A percentile compares a stretch with the other conserved stretches of the same genome.
These are phyloP conservation scores for Lipotes vexillifer DNA, from an alignment of 2,113 vertebrate genomes.

Conservation along the genomic window DNA sequence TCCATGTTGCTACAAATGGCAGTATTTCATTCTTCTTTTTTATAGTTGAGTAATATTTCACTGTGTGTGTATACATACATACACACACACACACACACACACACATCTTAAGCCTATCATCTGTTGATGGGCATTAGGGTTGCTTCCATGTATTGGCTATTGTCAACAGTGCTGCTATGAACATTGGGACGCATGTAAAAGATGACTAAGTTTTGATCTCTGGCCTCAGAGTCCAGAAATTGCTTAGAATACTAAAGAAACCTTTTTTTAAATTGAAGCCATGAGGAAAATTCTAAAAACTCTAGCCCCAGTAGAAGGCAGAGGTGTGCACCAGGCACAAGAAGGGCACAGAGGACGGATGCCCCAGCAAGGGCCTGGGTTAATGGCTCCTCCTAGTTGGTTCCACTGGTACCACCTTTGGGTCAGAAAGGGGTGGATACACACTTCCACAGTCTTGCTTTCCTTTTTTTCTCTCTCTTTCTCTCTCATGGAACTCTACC, in stretches of 20 bases:
- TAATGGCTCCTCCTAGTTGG: neutral
- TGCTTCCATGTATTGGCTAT: neutral
- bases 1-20: neutral
- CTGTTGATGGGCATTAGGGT: neutral
- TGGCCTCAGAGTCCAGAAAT: neutral
- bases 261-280: neutral
- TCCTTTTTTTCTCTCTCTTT: neutral
- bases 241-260: neutral
- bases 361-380: too few species aligned
- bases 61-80: neutral
- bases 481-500: neutral
- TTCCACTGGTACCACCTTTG: neutral
- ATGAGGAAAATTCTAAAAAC: neutral
- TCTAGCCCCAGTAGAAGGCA: neutral
- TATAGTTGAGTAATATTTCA: neutral
- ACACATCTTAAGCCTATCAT: neutral
- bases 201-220: neutral
- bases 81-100: neutral
- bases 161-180: neutral
- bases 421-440: neutral
- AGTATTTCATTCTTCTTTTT: neutral
- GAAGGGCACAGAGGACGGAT: neutral
- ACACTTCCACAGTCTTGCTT: neutral
- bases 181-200: neutral
- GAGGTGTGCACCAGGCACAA: neutral